Base-by-base conservation (phyloP, 1,140 invertebrate genomes). In the Goniozus legneri region DNA sequence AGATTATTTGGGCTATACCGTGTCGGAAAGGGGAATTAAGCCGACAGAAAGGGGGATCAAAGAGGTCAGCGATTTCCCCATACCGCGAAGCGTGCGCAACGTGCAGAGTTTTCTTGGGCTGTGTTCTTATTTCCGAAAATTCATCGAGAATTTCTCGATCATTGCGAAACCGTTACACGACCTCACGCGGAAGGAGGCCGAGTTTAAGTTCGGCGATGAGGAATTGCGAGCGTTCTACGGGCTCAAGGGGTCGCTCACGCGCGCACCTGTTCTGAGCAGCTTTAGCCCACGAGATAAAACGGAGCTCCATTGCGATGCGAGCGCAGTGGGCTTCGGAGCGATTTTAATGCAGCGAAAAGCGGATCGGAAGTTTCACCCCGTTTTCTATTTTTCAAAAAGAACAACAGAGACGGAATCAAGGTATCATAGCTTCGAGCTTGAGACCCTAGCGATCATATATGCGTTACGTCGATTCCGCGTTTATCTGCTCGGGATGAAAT, bases 381-480 rank as follows among this genome's bases (percentile, higher is more conserved):
- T 79, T 6, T 61, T 66, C 8, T 79, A 76, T 56, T 73, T 71
- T 45, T 73, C 72, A 37, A 57, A 69, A 19, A 57, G 60, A 27
- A 67, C 78, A 8, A 58, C 55, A 13, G 52, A 56, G 2, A 45
- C 57, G 12, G 77, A 81, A 60, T 27, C 56, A 31, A 12, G 69
- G 71, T 80, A 77, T 44, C 56, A 50, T 4, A 73, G 65, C 40
- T 77, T 75, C 41, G 71, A 81, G 54, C 52, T 77, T 37, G 77
- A 82, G 62, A 69, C 69, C 19, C 52, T 81, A 34, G 76, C 78
- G 0, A 69, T 81, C 8, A 61, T 79, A 4, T 63, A 64, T 61
- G 75, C 74, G 1, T 54, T 82, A 3, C 64, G 75, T 39, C 70
- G 77, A 39, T 80, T 79, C 52, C 27, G 30, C 7, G 31, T 44